Percentiles rank a stretch among this genome's conserved stretches.
Conservation (phyloP, 2,888 invertebrate species). For the Ophonus ardosiacus region DNA sequence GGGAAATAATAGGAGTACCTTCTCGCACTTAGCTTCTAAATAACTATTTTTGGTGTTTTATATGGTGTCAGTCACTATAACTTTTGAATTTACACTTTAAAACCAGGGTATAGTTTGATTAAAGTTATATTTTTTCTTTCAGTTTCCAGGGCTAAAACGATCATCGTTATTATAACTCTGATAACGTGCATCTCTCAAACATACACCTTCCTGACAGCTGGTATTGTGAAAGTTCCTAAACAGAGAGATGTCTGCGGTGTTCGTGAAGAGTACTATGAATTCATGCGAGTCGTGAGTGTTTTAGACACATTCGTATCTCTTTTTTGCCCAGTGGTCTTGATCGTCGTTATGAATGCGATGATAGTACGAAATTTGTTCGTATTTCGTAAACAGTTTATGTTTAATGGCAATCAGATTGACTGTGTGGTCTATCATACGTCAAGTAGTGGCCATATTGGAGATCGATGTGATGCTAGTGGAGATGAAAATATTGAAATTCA, state of each 20-base stretch:
- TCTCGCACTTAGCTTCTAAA: too few relatives aligned
- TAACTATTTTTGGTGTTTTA: too few relatives aligned
- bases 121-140: constrained; percentile 67
- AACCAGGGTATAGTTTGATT: background rate
- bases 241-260: constrained; percentile 75
- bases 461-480: constrained; percentile 7
- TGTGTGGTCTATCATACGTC: constrained; percentile 30
- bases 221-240: constrained; percentile 69
- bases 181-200: constrained; percentile 74
- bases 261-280: constrained; percentile 76
- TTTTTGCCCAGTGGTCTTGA: constrained; percentile 80
- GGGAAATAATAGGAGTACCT: too few relatives aligned
- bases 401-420: background rate
- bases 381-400: constrained; percentile 75
- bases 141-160: constrained; percentile 78
- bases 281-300: constrained; percentile 79
- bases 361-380: constrained; percentile 78
- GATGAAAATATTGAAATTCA: constrained; percentile 9
- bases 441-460: background rate
- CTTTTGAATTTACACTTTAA: too few relatives aligned
- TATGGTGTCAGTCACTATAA: too few relatives aligned
- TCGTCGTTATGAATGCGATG: constrained; percentile 81
- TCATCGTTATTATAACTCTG: constrained; percentile 75
- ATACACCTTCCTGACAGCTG: constrained; percentile 76
- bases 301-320: constrained; percentile 81